Conservation (phyloP, 2,797 vertebrate genomes). For the Ambastaia sidthimunki region DNA sequence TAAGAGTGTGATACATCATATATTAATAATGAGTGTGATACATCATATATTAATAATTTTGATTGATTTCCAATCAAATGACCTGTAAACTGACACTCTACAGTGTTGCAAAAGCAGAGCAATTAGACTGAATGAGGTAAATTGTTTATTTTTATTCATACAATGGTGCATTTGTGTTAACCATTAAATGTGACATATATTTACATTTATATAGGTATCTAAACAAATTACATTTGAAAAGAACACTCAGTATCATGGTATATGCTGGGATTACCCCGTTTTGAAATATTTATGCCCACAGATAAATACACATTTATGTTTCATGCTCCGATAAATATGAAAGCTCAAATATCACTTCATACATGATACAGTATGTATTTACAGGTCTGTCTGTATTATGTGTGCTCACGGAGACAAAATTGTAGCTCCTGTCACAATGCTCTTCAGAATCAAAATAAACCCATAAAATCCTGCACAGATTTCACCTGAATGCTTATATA, state of each 20-base stretch:
- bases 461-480: slow-evolving; percentile 12
- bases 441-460: slow-evolving; percentile 10
- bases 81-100: neutral
- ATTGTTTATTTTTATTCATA: neutral
- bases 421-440: neutral
- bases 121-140: too few species aligned
- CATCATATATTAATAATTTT: slow-evolving; percentile 22
- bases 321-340: too few species aligned
- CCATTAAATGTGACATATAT: neutral
- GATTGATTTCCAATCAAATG: slow-evolving; percentile 3
- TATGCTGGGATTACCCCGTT: neutral
- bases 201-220: too few species aligned
- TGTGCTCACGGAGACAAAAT: neutral
- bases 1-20: too few species aligned
- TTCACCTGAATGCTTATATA: slow-evolving; percentile 34
- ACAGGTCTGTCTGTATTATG: neutral
- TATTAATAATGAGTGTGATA: too few species aligned
- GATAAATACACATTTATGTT: neutral
- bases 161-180: neutral
- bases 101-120: too few species aligned
- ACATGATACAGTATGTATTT: too few species aligned
- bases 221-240: too few species aligned
- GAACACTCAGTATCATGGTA: neutral
- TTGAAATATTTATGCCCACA: too few species aligned
- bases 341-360: too few species aligned